Evolutionary conservation across 2,113 vertebrate species (phyloP).

Genomic region (Marmota flaviventris): DNA sequence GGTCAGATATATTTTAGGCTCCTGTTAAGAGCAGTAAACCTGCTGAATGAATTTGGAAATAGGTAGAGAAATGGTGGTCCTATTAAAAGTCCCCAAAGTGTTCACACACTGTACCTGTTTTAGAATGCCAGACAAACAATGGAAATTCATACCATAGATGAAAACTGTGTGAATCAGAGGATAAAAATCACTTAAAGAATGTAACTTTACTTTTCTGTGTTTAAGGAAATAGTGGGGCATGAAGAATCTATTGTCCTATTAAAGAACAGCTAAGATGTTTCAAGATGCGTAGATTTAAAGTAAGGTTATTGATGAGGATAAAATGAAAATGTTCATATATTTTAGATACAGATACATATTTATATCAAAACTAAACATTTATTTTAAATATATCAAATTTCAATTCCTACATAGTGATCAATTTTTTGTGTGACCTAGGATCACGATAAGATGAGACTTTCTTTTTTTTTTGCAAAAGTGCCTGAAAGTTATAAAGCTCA

Average conservation of each 20-base stretch:
- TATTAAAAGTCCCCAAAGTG: not conserved
- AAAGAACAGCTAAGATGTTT: not conserved
- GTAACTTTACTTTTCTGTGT: not conserved
- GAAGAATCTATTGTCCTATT: not conserved
- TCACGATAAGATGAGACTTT: not conserved
- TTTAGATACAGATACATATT: not conserved
- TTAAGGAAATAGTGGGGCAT: not conserved
- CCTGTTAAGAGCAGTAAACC: not conserved
- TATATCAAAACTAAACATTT: not conserved
- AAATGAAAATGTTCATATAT: not conserved
- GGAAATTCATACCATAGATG: not conserved
- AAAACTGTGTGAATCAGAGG: not conserved
- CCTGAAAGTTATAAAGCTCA: conserved; percentile 41
- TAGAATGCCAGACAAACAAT: not conserved
- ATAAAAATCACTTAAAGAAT: not conserved
- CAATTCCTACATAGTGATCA: not conserved
- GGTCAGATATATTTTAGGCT: not conserved
- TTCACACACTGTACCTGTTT: not conserved
- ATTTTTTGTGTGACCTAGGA: conserved; percentile 23
- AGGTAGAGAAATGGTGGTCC: not conserved
- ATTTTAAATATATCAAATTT: conserved; percentile 8
- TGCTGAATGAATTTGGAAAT: not conserved
- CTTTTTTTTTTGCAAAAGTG: conserved; percentile 37
- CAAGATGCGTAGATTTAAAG: not conserved
- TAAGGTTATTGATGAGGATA: not conserved